These are phyloP conservation scores for Hemithea aestivaria DNA, from an alignment of 2,888 invertebrate genomes.

Conservation along the genomic window DNA sequence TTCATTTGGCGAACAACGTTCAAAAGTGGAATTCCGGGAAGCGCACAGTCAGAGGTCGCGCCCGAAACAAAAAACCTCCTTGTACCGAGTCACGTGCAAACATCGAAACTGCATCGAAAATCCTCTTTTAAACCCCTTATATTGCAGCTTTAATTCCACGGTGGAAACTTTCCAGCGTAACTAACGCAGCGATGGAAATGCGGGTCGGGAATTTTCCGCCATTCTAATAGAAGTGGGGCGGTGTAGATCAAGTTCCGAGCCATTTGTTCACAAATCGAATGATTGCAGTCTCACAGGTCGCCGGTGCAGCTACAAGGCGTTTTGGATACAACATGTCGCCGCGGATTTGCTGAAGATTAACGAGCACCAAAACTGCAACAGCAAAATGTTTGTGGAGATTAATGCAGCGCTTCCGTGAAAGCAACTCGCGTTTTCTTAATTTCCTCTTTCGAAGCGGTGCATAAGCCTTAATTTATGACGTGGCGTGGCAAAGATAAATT, in stretches of 20 bases:
- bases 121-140: conserved; percentile 51
- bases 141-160: conserved; percentile 58
- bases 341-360: conserved; percentile 39
- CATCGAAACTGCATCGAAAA: conserved; percentile 48
- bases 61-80: conserved; percentile 56
- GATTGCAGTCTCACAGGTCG: conserved; percentile 56
- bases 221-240: conserved; percentile 43
- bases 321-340: conserved; percentile 60
- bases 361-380: conserved; percentile 29
- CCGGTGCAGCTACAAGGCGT: conserved; percentile 62
- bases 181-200: conserved; percentile 60
- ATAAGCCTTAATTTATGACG: conserved; percentile 57
- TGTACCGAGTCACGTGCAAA: conserved; percentile 46
- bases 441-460: conserved; percentile 49
- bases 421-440: conserved; percentile 53
- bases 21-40: conserved; percentile 55
- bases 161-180: conserved; percentile 44
- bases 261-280: conserved; percentile 75
- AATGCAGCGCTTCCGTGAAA: conserved; percentile 45
- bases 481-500: conserved; percentile 57
- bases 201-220: conserved; percentile 46
- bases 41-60: conserved; percentile 55
- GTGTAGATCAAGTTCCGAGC: conserved; percentile 72
- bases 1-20: conserved; percentile 59
- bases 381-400: conserved; percentile 37